phyloP scores from a whole-genome alignment of 2,797 vertebrate species.

The Sorex maritimensis region DNA sequence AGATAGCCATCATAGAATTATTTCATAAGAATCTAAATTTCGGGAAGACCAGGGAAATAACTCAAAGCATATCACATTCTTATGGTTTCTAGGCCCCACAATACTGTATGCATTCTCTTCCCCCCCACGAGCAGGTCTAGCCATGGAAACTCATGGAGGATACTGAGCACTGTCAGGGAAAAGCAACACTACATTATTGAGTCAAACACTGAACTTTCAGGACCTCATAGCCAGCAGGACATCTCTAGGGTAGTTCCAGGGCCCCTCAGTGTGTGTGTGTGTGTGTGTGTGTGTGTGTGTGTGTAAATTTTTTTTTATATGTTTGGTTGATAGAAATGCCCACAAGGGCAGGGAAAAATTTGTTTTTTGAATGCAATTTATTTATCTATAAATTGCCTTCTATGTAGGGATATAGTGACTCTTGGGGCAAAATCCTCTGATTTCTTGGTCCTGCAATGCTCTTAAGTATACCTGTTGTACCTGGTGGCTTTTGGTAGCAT shows the following conservation, averaged over 20 bases:
- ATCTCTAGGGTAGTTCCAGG: too few species aligned
- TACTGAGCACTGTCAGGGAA: too few species aligned
- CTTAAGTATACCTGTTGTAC: not conserved
- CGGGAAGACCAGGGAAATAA: too few species aligned
- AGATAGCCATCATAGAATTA: not conserved
- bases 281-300: not conserved
- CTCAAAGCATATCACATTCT: too few species aligned
- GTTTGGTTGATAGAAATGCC: not conserved
- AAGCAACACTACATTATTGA: too few species aligned
- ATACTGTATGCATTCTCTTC: too few species aligned
- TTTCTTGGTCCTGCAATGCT: not conserved
- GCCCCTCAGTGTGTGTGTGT: too few species aligned
- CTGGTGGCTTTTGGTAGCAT: not conserved
- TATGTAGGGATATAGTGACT: not conserved
- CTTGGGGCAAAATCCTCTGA: not conserved
- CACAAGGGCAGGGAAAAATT: not conserved
- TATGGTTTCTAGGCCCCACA: too few species aligned
- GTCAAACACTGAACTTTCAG: too few species aligned
- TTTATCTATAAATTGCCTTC: not conserved
- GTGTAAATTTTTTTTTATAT: slow-evolving; percentile 27
- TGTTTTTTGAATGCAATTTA: not conserved
- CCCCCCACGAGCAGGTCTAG: too few species aligned
- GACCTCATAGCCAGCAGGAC: too few species aligned
- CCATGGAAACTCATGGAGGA: too few species aligned
- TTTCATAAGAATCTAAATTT: slow-evolving; percentile 40